Conservation (phyloP, 2,113 vertebrate genomes). For the Anser cygnoides region DNA sequence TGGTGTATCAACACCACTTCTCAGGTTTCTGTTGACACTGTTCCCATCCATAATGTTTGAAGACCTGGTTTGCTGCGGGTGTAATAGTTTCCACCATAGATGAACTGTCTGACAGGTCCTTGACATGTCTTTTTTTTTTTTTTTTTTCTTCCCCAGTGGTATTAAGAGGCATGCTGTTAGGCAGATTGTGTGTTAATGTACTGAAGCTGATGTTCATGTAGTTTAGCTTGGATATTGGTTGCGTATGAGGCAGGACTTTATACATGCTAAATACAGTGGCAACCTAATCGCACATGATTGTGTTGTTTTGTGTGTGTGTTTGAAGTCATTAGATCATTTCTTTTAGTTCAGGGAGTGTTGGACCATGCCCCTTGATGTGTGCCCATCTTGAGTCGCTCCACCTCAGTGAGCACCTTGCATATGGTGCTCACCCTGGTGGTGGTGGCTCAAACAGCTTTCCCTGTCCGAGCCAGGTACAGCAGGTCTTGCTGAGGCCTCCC, state of each 20-base stretch:
- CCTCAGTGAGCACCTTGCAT: neutral
- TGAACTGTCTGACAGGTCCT: neutral
- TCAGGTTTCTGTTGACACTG: neutral
- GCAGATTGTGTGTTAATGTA: neutral
- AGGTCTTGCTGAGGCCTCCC: neutral
- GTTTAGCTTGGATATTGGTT: neutral
- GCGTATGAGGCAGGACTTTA: neutral
- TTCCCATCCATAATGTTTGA: neutral
- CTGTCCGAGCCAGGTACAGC: neutral
- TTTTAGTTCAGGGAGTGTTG: neutral
- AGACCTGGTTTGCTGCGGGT: neutral
- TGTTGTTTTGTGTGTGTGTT: neutral
- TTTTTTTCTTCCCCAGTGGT: neutral
- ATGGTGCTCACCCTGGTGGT: neutral
- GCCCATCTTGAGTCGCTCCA: neutral
- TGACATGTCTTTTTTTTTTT: neutral
- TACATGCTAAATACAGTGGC: neutral
- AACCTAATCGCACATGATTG: fast-evolving
- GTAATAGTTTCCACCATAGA: neutral
- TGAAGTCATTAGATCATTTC: neutral
- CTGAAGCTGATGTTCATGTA: neutral
- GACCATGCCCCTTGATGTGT: neutral
- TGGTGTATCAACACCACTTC: neutral
- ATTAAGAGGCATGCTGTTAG: neutral
- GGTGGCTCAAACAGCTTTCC: neutral